Base-by-base conservation (phyloP, 2,113 vertebrate species). In the Grammomys surdaster region DNA sequence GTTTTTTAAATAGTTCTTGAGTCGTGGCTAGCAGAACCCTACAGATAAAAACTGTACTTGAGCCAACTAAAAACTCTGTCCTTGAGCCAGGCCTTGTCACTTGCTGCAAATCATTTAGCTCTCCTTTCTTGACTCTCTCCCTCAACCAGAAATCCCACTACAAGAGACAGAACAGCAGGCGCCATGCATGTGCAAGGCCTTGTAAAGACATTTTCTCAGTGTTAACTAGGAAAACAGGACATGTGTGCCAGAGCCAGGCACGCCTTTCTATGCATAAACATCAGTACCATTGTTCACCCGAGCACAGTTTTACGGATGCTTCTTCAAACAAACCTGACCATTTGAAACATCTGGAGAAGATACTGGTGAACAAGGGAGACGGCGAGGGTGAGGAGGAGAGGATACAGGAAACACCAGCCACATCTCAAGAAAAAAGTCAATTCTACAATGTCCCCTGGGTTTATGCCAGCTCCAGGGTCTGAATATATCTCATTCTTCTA, bases 251-350 rank as follows among this genome's bases (percentile, higher is more conserved):
- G 46, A 76, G 51, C 17, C 65, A 14, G 82, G 51, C 58, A 17
- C 0, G 0, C 58, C 78, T 16, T 28, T n/a, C 63, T n/a, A 8
- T 54, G 65, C n/a, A 9, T 26, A 58, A 40, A 54, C 46, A 26
- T 26, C 76, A 60, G 26, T 63, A 65, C 70, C 19, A 26, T n/a
- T 89, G 77, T 17, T 65, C 93, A 91, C 24, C 7, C 70, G 84
- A 60, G 20, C 36, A 26, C 22, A 54, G 58, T 26, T 58, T 33
- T 58, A 86, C 8, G 17, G 70, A 77, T 17, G 67, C 22, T 60
- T 90, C 67, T 63, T 81, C 90, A 70, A 88, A 92, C 33, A 88
- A 33, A 69, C 36, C 48, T 72, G 88, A 90, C 73, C 36, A 90
- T 76, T 72, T 20, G 85, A 88, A 84, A 63, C 11, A 48, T 56